Evolutionary conservation across 2,113 vertebrate species (phyloP).

Genomic region (Phyllopteryx taeniolatus): DNA sequence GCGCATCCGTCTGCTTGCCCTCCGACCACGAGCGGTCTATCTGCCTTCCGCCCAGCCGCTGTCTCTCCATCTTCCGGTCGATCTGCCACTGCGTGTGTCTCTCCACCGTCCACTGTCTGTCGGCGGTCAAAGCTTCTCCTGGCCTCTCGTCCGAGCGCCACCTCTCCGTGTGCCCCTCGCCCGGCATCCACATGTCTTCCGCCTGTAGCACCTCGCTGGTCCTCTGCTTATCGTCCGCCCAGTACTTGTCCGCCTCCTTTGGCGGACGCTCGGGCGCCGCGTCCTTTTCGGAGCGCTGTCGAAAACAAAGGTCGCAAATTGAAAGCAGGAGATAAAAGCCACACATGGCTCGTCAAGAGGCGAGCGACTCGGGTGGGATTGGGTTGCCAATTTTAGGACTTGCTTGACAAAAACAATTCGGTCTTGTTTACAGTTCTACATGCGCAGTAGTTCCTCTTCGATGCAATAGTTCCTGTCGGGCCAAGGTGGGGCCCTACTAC

Average conservation of each 20-base stretch:
- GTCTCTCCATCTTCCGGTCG: slow-evolving; percentile 70
- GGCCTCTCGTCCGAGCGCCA: slow-evolving; percentile 51
- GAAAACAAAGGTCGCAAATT: slow-evolving; percentile 12
- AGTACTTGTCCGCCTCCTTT: slow-evolving; percentile 50
- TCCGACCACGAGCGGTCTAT: slow-evolving; percentile 67
- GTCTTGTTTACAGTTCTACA: too few relatives aligned
- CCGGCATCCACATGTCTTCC: slow-evolving; percentile 39
- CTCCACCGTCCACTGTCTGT: slow-evolving; percentile 69
- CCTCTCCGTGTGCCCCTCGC: slow-evolving; percentile 41
- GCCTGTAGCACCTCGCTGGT: slow-evolving; percentile 40
- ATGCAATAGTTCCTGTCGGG: too few relatives aligned
- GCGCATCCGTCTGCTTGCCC: slow-evolving; percentile 46
- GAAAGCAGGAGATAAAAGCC: not conserved
- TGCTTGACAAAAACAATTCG: too few relatives aligned
- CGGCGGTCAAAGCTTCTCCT: slow-evolving; percentile 40
- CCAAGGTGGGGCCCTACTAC: too few relatives aligned
- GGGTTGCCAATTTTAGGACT: too few relatives aligned
- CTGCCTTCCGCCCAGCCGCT: slow-evolving; percentile 67
- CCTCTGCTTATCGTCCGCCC: slow-evolving; percentile 58
- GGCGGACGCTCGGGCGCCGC: slow-evolving; percentile 50
- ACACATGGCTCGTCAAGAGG: not conserved
- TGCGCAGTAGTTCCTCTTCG: too few relatives aligned
- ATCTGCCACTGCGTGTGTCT: slow-evolving; percentile 69
- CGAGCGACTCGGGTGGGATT: too few relatives aligned
- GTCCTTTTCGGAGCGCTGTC: slow-evolving; percentile 58